Base-by-base conservation (phyloP, 2,113 vertebrate species). In the Accipiter cooperii region DNA sequence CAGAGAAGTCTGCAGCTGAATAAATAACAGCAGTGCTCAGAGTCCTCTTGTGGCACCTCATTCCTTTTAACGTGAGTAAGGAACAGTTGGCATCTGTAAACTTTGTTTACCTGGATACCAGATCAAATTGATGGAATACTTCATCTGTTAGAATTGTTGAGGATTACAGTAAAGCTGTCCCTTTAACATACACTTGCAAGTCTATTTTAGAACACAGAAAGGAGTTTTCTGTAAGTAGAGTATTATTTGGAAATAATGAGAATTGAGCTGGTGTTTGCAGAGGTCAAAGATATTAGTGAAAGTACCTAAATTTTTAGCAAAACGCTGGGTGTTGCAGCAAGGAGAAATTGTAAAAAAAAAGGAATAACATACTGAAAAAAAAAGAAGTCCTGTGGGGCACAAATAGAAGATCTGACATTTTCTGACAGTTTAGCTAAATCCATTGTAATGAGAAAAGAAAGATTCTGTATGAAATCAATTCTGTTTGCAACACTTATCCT, bases 361-460 rank as follows among this genome's bases (percentile, higher is more conserved):
- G 54, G 66, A 79, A 79, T 46, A 89, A 65, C 31, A 40, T 51
- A 25, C 34, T 61, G 44, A 21, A 81, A 74, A 68, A 93, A 68
- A 93, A 51, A 69, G 89, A 61, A 75, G 13, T 82, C 80, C 77
- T 76, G 49, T 93, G 77, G 47, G 95, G 77, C 91, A 94, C 73
- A 95, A 94, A 92, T 69, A 91, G 44, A 94, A 79, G 70, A 94
- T 69, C 89, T 96, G 84, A 97, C 91, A 87, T 95, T 96, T 96
- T 89, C 95, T 96, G 97, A 85, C 91, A 96, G 89, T 96, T 96
- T 96, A 94, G 89, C 90, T 97, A 97, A 97, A 95, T 87, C 91
- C 91, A 96, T 91, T 95, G 91, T 97, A 97, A 96, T 94, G 75
- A 97, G 93, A 93, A 97, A 95, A 96, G 87, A 96, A 96, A 94